A percentile compares a stretch with the other conserved stretches of the same genome.
Conservation (phyloP, 1,140 invertebrate species). For the Macrotrachela quadricornifera region DNA sequence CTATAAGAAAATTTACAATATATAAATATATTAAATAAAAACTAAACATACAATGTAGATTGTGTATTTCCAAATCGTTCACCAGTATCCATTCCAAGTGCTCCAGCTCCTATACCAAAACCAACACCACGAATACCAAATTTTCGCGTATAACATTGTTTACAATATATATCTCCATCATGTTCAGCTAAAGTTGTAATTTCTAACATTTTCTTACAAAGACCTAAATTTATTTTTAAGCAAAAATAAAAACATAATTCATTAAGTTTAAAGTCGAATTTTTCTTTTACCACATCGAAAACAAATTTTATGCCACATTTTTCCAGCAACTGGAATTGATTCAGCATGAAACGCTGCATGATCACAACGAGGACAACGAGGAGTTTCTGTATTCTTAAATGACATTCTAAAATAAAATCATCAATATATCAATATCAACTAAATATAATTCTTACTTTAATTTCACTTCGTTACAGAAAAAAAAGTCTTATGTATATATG, state of each 20-base stretch:
- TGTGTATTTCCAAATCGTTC: constrained; percentile 19
- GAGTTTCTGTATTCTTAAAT: not conserved
- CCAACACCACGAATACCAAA: constrained; percentile 83
- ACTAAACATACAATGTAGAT: not conserved
- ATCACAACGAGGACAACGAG: not conserved
- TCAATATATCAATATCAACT: too few species aligned
- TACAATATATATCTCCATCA: constrained; percentile 78
- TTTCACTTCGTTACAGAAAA: too few species aligned
- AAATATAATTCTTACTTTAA: too few species aligned
- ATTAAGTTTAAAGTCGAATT: too few species aligned
- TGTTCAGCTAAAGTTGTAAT: constrained; percentile 77
- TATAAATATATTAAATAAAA: too few species aligned
- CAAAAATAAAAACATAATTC: constrained; percentile 56
- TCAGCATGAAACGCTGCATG: not conserved
- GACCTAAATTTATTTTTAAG: constrained; percentile 98
- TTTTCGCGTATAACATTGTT: constrained; percentile 66
- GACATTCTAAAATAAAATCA: not conserved
- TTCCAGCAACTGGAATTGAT: not conserved
- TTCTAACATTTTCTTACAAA: constrained; percentile 71
- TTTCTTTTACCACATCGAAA: not conserved
- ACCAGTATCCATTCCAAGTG: constrained; percentile 60
- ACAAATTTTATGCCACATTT: not conserved
- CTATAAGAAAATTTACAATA: too few species aligned
- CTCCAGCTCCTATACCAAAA: constrained; percentile 87
- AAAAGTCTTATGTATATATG: too few species aligned